These are phyloP conservation scores for Dendrolimus houi DNA, from an alignment of 2,888 invertebrate species.

Conservation along the genomic window DNA sequence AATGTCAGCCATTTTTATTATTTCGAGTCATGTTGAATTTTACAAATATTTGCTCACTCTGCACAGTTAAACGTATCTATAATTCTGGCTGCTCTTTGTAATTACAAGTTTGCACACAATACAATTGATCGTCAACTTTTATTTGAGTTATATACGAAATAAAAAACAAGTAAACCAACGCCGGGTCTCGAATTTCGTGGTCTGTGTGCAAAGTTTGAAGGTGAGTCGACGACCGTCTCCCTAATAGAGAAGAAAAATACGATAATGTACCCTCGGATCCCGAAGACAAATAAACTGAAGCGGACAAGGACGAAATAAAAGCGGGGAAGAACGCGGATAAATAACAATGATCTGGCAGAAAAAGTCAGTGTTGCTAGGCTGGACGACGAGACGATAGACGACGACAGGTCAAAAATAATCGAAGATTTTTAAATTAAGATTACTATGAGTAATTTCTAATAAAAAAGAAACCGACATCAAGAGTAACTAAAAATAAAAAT, in stretches of 20 bases:
- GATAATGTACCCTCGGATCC: constrained; percentile 73
- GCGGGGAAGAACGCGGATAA: constrained; percentile 61
- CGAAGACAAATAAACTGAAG: constrained; percentile 71
- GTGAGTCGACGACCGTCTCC: constrained; percentile 64
- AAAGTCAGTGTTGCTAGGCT: constrained; percentile 21
- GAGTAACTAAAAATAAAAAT: too few species aligned
- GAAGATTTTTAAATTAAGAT: too few species aligned
- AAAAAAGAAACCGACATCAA: too few species aligned
- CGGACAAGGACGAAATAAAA: constrained; percentile 70
- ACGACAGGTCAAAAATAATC: too few species aligned
- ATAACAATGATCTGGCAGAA: constrained; percentile 66
- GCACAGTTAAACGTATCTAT: constrained; percentile 45
- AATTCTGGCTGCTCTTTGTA: constrained; percentile 36
- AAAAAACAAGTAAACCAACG: constrained; percentile 67
- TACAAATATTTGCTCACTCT: not conserved
- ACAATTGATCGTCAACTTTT: constrained; percentile 74
- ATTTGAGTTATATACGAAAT: constrained; percentile 66
- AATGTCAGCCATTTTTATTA: not conserved
- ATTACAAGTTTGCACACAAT: constrained; percentile 55
- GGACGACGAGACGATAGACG: not conserved
- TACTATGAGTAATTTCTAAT: too few species aligned
- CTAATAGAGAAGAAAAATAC: constrained; percentile 76
- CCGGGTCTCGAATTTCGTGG: constrained; percentile 47
- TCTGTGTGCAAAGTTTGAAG: constrained; percentile 63
- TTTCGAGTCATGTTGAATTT: not conserved